These are phyloP conservation scores for Mystacornis crossleyi DNA, from an alignment of 2,113 vertebrate species.

Conservation along the genomic window DNA sequence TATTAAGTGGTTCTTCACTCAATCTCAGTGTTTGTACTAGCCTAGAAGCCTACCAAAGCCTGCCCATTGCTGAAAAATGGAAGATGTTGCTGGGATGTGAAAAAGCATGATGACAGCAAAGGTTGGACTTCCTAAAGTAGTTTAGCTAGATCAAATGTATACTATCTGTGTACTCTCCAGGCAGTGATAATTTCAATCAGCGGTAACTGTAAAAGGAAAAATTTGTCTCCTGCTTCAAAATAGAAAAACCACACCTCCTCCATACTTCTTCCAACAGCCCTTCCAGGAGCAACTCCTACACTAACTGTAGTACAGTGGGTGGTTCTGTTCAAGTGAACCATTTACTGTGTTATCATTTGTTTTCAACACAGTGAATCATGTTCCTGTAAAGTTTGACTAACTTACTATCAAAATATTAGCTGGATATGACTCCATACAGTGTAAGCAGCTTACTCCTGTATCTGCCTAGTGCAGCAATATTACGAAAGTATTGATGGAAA, in stretches of 20 bases:
- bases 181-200: background rate
- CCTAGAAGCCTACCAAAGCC: background rate
- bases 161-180: background rate
- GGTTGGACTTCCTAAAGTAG: background rate
- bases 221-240: background rate
- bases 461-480: background rate
- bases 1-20: background rate
- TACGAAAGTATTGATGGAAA: background rate
- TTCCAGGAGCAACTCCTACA: background rate
- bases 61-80: background rate
- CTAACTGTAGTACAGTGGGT: background rate
- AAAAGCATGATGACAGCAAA: background rate
- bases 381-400: slow-evolving; percentile 30
- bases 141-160: background rate
- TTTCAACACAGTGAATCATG: slow-evolving; percentile 16
- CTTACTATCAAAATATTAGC: slow-evolving; percentile 46
- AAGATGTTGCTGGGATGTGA: background rate
- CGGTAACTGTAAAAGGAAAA: background rate
- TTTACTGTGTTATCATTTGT: background rate
- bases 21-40: background rate
- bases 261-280: background rate
- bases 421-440: background rate
- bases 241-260: background rate
- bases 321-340: background rate
- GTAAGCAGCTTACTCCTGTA: background rate